Evolutionary conservation across 2,797 vertebrate genomes (phyloP).

Genomic region (Perdix hodgsoniae): DNA sequence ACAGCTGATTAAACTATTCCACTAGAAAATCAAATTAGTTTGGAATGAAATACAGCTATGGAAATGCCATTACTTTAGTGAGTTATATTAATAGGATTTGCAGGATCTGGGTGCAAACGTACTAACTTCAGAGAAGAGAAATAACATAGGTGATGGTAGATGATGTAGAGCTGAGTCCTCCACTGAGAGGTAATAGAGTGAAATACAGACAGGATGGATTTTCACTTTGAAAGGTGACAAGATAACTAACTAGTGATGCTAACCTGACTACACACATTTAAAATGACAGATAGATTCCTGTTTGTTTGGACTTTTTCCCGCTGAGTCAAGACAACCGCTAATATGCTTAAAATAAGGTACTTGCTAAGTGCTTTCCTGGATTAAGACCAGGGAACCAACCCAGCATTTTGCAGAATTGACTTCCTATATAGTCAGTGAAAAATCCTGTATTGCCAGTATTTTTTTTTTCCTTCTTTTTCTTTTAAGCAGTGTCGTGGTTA

Average conservation of each 20-base stretch:
- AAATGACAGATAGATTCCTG: not conserved
- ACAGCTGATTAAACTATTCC: not conserved
- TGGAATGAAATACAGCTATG: not conserved
- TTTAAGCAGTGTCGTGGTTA: not conserved
- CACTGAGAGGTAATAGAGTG: not conserved
- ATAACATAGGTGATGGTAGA: not conserved
- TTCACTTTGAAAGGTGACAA: not conserved
- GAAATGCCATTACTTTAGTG: not conserved
- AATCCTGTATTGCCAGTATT: not conserved
- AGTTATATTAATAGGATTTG: not conserved
- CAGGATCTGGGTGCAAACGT: not conserved
- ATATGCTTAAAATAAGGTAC: not conserved
- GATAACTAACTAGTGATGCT: not conserved
- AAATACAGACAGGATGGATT: not conserved
- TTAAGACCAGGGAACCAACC: not conserved
- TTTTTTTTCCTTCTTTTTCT: not conserved
- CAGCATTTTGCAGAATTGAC: not conserved
- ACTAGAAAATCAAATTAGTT: conserved; percentile 13
- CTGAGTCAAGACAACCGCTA: not conserved
- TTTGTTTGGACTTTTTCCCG: not conserved
- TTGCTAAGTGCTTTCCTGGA: not conserved
- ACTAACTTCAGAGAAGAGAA: not conserved
- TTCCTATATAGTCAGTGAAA: not conserved
- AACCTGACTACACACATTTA: not conserved
- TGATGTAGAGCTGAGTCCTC: not conserved